These are phyloP conservation scores for Chaitophorus viminalis DNA, from an alignment of 2,888 invertebrate genomes.

Conservation along the genomic window DNA sequence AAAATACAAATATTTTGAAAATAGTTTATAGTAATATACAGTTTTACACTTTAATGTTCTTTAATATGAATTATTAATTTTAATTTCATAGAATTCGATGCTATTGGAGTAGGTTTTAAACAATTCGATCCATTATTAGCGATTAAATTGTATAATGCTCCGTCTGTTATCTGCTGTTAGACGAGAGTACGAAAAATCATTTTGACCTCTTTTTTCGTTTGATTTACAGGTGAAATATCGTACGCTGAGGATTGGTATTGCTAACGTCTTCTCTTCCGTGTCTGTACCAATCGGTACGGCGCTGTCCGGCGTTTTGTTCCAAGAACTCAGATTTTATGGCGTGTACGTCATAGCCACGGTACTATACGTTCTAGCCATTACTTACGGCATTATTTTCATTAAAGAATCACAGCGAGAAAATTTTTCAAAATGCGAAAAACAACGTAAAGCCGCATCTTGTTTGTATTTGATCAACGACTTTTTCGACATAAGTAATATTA, in stretches of 20 bases:
- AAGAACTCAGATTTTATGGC: conserved; percentile 74
- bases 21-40: no score
- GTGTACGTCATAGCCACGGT: conserved; percentile 82
- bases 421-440: conserved; percentile 46
- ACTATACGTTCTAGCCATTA: conserved; percentile 78
- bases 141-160: not conserved
- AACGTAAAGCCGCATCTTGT: conserved; percentile 67
- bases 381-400: conserved; percentile 79
- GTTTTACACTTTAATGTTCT: no score
- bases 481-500: conserved; percentile 80
- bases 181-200: not conserved
- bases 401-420: conserved; percentile 70
- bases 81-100: no score
- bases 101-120: no score
- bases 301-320: conserved; percentile 79
- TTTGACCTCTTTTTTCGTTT: not conserved
- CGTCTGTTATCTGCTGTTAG: not conserved
- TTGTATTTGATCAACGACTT: conserved; percentile 73
- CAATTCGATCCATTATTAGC: no score
- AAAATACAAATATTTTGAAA: no score
- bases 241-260: conserved; percentile 85
- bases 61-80: no score
- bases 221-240: conserved; percentile 74
- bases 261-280: conserved; percentile 87
- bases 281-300: conserved; percentile 92